Evolutionary conservation across 1,140 invertebrate genomes (phyloP), one percentile per base, ranked within the genome.

Genomic region (Nymphalis io): DNA sequence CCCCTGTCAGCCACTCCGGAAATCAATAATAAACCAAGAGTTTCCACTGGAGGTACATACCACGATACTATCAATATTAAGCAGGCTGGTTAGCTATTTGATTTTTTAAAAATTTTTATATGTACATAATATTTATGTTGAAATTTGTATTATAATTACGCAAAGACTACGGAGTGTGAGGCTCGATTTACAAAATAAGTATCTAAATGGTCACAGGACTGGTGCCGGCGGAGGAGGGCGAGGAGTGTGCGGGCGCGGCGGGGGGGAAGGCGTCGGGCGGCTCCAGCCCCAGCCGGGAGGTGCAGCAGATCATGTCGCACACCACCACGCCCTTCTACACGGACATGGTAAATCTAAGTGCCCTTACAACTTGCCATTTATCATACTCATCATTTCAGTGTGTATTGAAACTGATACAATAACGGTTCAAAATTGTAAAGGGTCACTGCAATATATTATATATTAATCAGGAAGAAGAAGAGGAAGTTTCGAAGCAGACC

Each of bases 231-330:
- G 40, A 3, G n/a, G 33, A 39, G 46, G 48, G 46, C 13, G 39
- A 21, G 11, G 61, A 73, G 33, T 1, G 27, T 8, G 5, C 27
- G 27, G 58, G 23, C 11, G 61, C 20, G 46, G 61, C 12, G 33
- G 55, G 85, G 80, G 88, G 84, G 72, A 90, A 93, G 63, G 93
- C 93, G 8, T 95, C 95, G 64, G 95, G 95, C 8, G 95, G 96
- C 27, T 96, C 96, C 44, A 96, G 96, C 84, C 96, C 97, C 8
- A 97, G 96, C 74, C 93, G 96, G 67, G 97, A 98, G 90, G 97
- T 98, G 1, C 85, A 85, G 67, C 75, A 87, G 74, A 88, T 87
- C 62, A 84, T 87, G 82, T 67, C 77, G 6, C 80, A 81, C 62
- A 79, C 79, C 40, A 79, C 83, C 59, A 60, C 73, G 27, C 64